Conservation (phyloP, 2,113 vertebrate species). For the Pelecanoides urinatrix region DNA sequence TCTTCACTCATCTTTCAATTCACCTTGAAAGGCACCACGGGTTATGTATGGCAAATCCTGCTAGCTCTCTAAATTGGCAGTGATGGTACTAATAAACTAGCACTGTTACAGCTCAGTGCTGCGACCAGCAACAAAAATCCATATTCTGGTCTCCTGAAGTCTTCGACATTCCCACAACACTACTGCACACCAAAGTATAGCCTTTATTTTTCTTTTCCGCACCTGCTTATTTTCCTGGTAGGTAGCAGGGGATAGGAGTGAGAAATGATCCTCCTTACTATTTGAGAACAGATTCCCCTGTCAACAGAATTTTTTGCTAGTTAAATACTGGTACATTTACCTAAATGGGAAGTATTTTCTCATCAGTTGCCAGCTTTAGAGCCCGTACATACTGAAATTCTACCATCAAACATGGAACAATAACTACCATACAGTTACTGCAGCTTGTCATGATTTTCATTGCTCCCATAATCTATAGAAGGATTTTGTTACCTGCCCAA, state of each 20-base stretch:
- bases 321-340: constrained; percentile 1
- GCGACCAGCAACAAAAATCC: not conserved
- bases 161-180: not conserved
- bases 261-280: not conserved
- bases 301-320: not conserved
- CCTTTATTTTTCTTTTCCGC: not conserved
- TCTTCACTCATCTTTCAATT: not conserved
- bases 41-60: not conserved
- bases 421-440: not conserved
- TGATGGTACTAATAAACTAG: not conserved
- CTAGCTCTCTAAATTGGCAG: not conserved
- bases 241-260: not conserved
- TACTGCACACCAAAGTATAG: not conserved
- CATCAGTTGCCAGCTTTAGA: not conserved
- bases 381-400: not conserved
- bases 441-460: constrained; percentile 39
- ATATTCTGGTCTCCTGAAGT: not conserved
- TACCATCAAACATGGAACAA: not conserved
- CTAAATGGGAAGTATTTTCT: constrained; percentile 8
- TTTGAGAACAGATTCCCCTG: not conserved
- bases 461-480: constrained; percentile 22
- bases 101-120: not conserved
- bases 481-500: constrained; percentile 37
- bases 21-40: not conserved
- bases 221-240: not conserved